These are phyloP conservation scores for Tupaia chinensis DNA, from an alignment of 2,113 vertebrate genomes.

Conservation along the genomic window DNA sequence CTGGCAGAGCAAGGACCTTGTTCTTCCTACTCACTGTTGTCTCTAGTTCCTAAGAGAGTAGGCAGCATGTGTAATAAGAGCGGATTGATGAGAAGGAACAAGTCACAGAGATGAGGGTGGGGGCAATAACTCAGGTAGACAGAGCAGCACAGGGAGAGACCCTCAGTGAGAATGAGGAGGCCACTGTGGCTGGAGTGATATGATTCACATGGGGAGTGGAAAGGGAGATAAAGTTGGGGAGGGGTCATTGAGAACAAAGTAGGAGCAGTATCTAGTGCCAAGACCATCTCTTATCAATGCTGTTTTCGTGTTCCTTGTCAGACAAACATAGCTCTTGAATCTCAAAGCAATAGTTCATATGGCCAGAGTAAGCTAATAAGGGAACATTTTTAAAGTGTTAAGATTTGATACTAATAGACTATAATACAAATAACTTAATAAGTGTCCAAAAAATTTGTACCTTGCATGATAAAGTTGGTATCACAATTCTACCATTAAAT, in stretches of 20 bases:
- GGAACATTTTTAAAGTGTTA: neutral
- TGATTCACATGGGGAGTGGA: neutral
- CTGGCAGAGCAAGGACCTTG: neutral
- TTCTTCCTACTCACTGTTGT: neutral
- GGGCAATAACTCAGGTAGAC: neutral
- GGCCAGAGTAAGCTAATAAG: neutral
- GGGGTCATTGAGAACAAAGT: neutral
- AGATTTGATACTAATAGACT: neutral
- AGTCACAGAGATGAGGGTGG: no score
- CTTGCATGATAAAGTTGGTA: neutral
- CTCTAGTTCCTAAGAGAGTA: neutral
- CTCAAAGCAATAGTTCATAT: neutral
- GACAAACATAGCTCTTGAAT: neutral
- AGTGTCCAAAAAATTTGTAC: neutral
- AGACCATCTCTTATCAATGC: neutral
- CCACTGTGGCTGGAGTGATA: neutral
- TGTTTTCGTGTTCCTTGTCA: neutral
- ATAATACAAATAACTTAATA: constrained; percentile 25
- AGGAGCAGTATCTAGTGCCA: neutral
- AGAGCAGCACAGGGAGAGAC: neutral
- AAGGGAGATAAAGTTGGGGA: neutral
- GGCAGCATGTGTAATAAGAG: neutral
- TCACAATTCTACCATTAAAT: neutral
- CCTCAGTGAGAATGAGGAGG: no score
- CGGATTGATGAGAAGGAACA: neutral